These are phyloP conservation scores for Magallana nippona DNA, from an alignment of 2,888 invertebrate species.

Conservation along the genomic window DNA sequence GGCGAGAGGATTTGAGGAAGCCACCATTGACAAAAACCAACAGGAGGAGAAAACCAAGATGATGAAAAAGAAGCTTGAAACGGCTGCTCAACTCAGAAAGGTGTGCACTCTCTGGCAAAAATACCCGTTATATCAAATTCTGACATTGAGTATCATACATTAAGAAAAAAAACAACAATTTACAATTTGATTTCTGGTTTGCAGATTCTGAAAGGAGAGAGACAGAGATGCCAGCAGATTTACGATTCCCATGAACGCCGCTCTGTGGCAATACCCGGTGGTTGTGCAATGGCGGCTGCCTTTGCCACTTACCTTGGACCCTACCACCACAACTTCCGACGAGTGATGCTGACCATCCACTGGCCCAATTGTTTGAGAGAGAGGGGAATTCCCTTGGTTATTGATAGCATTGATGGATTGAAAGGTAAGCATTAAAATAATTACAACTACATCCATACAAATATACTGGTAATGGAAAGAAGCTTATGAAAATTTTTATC, in stretches of 20 bases:
- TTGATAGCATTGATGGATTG: conserved; percentile 77
- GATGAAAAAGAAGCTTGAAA: conserved; percentile 78
- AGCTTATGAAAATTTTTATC: no score
- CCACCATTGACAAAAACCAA: conserved; percentile 80
- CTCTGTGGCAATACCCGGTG: conserved; percentile 74
- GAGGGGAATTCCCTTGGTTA: conserved; percentile 77
- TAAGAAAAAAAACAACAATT: no score
- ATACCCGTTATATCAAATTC: no score
- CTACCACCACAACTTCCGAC: conserved; percentile 78
- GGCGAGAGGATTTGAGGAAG: conserved; percentile 79
- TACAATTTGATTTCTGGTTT: background rate
- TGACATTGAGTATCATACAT: no score
- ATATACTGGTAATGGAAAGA: no score
- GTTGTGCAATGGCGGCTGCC: conserved; percentile 77
- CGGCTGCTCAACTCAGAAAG: conserved; percentile 76
- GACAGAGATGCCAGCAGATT: conserved; percentile 76
- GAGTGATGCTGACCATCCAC: conserved; percentile 77
- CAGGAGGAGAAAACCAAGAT: conserved; percentile 78
- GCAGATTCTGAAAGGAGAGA: conserved; percentile 71
- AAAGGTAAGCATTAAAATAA: conserved; percentile 65
- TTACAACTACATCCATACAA: background rate
- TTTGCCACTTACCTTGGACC: conserved; percentile 79
- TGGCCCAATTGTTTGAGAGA: conserved; percentile 79
- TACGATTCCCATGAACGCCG: conserved; percentile 73
- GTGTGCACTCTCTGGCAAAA: conserved; percentile 53